These are phyloP conservation scores for Ametastegia equiseti DNA, from an alignment of 2,888 invertebrate species.

Conservation along the genomic window DNA sequence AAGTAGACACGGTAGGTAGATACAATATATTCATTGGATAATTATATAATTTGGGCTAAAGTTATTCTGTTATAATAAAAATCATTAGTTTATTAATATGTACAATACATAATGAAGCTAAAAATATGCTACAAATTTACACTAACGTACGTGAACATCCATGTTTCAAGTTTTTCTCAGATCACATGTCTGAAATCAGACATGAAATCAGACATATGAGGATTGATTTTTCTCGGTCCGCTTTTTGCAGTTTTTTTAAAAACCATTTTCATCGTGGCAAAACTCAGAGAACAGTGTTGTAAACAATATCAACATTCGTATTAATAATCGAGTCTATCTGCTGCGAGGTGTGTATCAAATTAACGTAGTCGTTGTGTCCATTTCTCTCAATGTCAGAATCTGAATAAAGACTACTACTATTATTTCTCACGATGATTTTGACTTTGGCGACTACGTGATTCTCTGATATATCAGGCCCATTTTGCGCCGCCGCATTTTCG, in stretches of 20 bases:
- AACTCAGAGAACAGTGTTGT: constrained; percentile 71
- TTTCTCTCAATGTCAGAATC: constrained; percentile 45
- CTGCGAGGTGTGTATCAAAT: constrained; percentile 66
- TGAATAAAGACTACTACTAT: constrained; percentile 56
- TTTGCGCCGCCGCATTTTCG: constrained; percentile 61
- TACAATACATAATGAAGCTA: constrained; percentile 22
- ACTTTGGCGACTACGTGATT: constrained; percentile 73
- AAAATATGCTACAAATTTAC: constrained; percentile 34
- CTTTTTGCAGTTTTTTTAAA: background rate
- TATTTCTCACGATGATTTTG: constrained; percentile 70
- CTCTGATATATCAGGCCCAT: constrained; percentile 64
- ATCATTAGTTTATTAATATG: background rate
- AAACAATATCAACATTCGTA: constrained; percentile 71
- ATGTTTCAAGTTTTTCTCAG: constrained; percentile 20
- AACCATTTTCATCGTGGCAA: background rate
- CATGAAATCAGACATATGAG: too few species aligned
- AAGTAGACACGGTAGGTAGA: background rate
- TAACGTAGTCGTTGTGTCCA: constrained; percentile 64
- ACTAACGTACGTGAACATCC: constrained; percentile 22
- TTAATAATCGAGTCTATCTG: constrained; percentile 70
- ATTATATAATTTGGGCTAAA: constrained; percentile 1
- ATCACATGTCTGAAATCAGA: too few species aligned
- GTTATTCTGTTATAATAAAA: background rate
- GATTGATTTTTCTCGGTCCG: background rate
- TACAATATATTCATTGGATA: too few species aligned